Percentiles rank a stretch among this genome's conserved stretches.
Conservation (phyloP, 1,140 invertebrate species). For the Atopsyche davidsoni region DNA sequence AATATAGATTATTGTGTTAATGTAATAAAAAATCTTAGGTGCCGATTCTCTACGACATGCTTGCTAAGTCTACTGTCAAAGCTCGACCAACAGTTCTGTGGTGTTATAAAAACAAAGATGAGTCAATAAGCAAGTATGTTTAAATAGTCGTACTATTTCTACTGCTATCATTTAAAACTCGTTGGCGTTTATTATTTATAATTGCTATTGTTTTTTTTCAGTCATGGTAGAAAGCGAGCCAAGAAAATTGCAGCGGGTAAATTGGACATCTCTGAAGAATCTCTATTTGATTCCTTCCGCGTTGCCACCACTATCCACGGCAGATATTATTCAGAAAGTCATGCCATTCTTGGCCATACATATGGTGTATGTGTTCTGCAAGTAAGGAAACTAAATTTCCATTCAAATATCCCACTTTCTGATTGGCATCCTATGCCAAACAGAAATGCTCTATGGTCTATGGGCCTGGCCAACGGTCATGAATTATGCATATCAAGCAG, state of each 20-base stretch:
- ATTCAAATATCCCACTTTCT: too few species aligned
- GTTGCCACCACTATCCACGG: constrained; percentile 95
- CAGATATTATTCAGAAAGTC: constrained; percentile 96
- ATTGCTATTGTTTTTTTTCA: constrained; percentile 40
- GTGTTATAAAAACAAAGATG: constrained; percentile 97
- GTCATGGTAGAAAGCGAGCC: constrained; percentile 90
- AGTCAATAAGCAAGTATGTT: constrained; percentile 71
- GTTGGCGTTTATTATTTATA: constrained; percentile 8
- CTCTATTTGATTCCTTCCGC: constrained; percentile 95
- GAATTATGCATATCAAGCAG: too few species aligned
- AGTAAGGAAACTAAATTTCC: constrained; percentile 44
- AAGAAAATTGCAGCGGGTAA: constrained; percentile 89
- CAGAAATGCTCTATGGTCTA: too few species aligned
- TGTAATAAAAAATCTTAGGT: too few species aligned
- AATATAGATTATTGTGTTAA: constrained; percentile 19
- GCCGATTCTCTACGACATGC: constrained; percentile 94
- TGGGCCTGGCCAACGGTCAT: too few species aligned
- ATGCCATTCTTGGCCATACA: constrained; percentile 96
- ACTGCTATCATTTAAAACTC: background rate
- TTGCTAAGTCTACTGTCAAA: constrained; percentile 90
- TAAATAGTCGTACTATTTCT: too few species aligned
- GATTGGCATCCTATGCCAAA: too few species aligned
- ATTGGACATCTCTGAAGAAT: constrained; percentile 88
- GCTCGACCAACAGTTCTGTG: constrained; percentile 89
- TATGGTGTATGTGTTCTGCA: constrained; percentile 96